Base-by-base conservation (phyloP, 2,113 vertebrate genomes). In the Colistium nudipinnis region DNA sequence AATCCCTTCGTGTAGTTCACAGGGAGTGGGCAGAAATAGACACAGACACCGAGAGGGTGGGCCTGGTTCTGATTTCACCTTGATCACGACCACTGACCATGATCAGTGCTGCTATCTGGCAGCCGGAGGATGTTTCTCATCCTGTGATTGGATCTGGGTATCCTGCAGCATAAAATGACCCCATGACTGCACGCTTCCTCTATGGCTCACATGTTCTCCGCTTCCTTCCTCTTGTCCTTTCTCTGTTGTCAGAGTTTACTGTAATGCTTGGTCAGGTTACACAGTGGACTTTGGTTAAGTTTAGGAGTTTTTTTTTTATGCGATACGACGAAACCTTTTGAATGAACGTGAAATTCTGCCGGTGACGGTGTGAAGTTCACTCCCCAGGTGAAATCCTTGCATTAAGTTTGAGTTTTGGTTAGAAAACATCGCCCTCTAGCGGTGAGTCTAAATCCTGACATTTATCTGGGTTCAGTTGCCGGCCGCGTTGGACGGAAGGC, bases 121-220 rank as follows among this genome's bases (percentile, higher is more conserved):
- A 89, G 74, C 64, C 52, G 59, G 74, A 83, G 59, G 85, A 76
- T 76, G 62, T 82, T 74, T 76, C 72, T 70, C n/a, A n/a, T n/a
- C n/a, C 49, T 77, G 54, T 56, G 74, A 76, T 74, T 76, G 61
- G 69, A 82, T 78, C 30, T 49, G 68, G 78, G 75, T 74, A 82
- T 78, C 63, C 77, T 83, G 70, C 70, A 67, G 65, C 45, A 39
- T 75, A 53, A 72, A 83, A 72, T 72, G 43, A 82, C 60, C 64
- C 57, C 61, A 57, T 78, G 68, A 64, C 56, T 31, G 2, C 74
- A 62, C 56, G 68, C 69, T 81, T 81, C 75, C 81, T 73, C 54
- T 52, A 38, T 60, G 41, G 47, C 70, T 57, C 44, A 57, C 51
- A 63, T 24, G 19, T 67, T 67, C 47, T 11, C 53, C 55, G 52